Percentiles rank a stretch among this genome's conserved stretches.
Conservation (phyloP, 2,888 invertebrate genomes). For the Chrysodeixis includens region DNA sequence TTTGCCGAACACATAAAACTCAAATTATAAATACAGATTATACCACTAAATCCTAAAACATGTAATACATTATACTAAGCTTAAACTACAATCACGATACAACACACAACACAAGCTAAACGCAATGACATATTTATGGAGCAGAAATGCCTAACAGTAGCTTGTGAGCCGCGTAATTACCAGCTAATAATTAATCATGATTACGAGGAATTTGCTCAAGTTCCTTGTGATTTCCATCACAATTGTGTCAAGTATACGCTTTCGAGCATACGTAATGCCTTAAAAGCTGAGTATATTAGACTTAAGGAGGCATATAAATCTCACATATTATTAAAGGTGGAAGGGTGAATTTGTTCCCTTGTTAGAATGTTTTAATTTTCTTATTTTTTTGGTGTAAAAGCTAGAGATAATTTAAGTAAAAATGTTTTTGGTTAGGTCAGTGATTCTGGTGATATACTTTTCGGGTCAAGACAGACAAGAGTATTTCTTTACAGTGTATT, state of each 20-base stretch:
- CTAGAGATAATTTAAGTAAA: too few relatives aligned
- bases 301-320: neutral
- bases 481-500: too few relatives aligned
- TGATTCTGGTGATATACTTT: too few relatives aligned
- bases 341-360: neutral
- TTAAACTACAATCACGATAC: neutral
- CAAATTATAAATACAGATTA: too few relatives aligned
- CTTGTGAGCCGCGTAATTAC: constrained; percentile 33
- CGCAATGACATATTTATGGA: constrained; percentile 20
- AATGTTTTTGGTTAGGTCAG: too few relatives aligned
- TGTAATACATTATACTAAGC: neutral
- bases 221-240: constrained; percentile 2
- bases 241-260: neutral
- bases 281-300: neutral
- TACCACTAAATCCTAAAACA: too few relatives aligned
- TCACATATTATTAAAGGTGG: neutral
- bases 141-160: constrained; percentile 14
- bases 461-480: too few relatives aligned
- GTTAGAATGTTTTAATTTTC: neutral
- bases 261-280: neutral
- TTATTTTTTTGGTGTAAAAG: too few relatives aligned
- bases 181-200: constrained; percentile 31
- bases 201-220: constrained; percentile 14
- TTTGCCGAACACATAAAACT: too few relatives aligned
- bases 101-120: constrained; percentile 1